Percentiles rank a stretch among this genome's conserved stretches.
phyloP scores from a whole-genome alignment of 2,888 invertebrate species.

The Acronicta leporina region DNA sequence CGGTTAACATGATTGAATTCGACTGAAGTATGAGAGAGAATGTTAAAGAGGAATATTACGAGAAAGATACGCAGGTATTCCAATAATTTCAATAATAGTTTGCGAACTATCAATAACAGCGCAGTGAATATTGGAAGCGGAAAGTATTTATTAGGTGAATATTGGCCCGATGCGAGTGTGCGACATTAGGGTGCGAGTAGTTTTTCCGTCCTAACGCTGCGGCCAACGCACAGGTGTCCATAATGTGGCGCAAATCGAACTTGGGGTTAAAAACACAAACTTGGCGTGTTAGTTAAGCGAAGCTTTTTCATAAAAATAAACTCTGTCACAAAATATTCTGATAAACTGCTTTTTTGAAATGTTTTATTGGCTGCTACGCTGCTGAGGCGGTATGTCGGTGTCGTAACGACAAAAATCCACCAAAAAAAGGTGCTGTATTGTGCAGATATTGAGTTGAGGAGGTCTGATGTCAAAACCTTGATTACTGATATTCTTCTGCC shows the following conservation, averaged over 20 bases:
- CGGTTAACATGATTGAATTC: no score
- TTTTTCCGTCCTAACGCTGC: constrained; percentile 72
- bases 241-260: constrained; percentile 81
- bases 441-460: no score
- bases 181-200: constrained; percentile 77
- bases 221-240: constrained; percentile 81
- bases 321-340: constrained; percentile 1
- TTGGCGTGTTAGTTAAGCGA: constrained; percentile 54
- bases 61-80: constrained; percentile 70
- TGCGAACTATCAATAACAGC: constrained; percentile 73
- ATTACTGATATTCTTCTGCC: no score
- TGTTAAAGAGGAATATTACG: constrained; percentile 15
- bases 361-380: no score
- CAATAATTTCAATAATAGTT: constrained; percentile 78
- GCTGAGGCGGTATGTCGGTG: no score
- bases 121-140: constrained; percentile 73
- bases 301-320: constrained; percentile 24
- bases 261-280: constrained; percentile 68
- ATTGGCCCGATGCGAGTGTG: constrained; percentile 72
- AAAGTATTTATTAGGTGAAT: constrained; percentile 85
- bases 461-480: no score
- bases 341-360: no score
- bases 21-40: background rate
- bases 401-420: no score
- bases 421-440: no score